phyloP scores from a whole-genome alignment of 1,140 invertebrate species.

The Chrysoperla carnea region DNA sequence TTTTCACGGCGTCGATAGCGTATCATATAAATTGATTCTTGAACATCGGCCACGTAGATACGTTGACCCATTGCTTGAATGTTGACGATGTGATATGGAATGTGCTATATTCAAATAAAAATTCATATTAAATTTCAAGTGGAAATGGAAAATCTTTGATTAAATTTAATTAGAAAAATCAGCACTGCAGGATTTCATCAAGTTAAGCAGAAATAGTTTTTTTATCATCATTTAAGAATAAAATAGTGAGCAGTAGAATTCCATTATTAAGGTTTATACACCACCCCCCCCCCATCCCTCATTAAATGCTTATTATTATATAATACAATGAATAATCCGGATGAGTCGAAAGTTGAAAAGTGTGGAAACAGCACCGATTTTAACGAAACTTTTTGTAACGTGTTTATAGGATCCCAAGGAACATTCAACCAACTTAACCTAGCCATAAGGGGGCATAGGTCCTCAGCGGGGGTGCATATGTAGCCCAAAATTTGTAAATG shows the following conservation, averaged over 20 bases:
- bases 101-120: constrained; percentile 45
- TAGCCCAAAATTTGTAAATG: neutral
- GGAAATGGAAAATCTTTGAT: neutral
- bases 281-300: too few relatives aligned
- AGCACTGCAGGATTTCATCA: constrained; percentile 19
- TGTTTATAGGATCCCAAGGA: too few relatives aligned
- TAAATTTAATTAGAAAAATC: constrained; percentile 6
- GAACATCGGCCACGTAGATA: constrained; percentile 89
- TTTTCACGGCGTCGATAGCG: constrained; percentile 93
- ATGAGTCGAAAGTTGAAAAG: too few relatives aligned
- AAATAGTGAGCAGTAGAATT: too few relatives aligned
- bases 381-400: too few relatives aligned
- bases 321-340: too few relatives aligned
- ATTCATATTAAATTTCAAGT: constrained; percentile 2
- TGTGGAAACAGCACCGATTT: too few relatives aligned
- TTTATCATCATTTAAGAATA: constrained; percentile 6
- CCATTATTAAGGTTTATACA: too few relatives aligned
- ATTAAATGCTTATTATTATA: too few relatives aligned
- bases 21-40: constrained; percentile 94
- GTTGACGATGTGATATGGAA: constrained; percentile 86
- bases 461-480: too few relatives aligned
- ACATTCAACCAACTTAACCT: too few relatives aligned
- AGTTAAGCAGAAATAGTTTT: constrained; percentile 5
- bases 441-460: too few relatives aligned
- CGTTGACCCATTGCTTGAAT: constrained; percentile 88